A percentile compares a stretch with the other conserved stretches of the same genome.
phyloP scores from a whole-genome alignment of 2,797 vertebrate species.

The Lacerta agilis region DNA sequence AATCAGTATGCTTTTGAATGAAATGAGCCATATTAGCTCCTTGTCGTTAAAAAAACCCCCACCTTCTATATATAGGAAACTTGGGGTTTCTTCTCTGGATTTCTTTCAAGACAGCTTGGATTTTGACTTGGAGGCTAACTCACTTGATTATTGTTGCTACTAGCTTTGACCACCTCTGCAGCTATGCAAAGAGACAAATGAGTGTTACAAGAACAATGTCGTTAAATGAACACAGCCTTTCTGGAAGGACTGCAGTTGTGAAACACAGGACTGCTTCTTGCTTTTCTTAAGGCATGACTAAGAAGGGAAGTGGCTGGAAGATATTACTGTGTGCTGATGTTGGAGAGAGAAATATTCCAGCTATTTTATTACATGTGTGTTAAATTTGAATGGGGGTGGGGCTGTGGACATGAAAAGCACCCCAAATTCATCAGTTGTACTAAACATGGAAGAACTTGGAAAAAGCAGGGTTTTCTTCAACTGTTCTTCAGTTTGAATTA shows the following conservation, averaged over 20 bases:
- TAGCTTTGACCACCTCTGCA: not conserved
- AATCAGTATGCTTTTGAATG: not conserved
- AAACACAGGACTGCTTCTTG: not conserved
- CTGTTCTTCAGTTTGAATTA: not conserved
- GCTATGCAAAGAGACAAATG: not conserved
- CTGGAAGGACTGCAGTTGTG: not conserved
- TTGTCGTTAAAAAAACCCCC: not conserved
- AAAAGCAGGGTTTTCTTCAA: not conserved
- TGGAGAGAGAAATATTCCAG: not conserved
- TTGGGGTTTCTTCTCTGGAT: not conserved
- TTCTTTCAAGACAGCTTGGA: not conserved
- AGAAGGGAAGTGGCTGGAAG: not conserved
- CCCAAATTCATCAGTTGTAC: not conserved
- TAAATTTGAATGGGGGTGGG: not conserved
- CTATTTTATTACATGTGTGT: not conserved
- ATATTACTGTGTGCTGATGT: not conserved
- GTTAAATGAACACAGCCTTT: not conserved
- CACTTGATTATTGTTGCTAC: not conserved
- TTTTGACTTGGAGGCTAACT: not conserved
- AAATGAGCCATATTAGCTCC: not conserved
- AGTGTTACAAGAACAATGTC: not conserved
- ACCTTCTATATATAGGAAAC: not conserved
- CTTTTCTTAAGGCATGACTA: not conserved
- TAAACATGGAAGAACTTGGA: conserved; percentile 1
- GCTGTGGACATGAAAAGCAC: not conserved